Evolutionary conservation across 2,797 vertebrate species (phyloP).

Genomic region (Hafferia zeledoni): DNA sequence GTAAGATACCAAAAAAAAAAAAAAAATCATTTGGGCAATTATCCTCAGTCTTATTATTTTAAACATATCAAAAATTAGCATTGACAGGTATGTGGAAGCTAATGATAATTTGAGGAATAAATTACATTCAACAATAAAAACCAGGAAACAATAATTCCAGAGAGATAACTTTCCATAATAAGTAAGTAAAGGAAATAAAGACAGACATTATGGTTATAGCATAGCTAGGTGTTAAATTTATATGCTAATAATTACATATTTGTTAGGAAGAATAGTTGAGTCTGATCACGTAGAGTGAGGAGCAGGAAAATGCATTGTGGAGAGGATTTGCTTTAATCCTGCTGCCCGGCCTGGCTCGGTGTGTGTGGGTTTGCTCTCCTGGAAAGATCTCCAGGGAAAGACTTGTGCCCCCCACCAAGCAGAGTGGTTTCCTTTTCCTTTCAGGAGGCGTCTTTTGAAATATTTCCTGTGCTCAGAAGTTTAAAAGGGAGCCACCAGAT

Average conservation of each 20-base stretch:
- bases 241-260: conserved; percentile 35
- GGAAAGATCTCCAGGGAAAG: neutral
- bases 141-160: neutral
- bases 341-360: neutral
- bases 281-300: neutral
- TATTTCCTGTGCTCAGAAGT: neutral
- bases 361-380: neutral
- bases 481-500: neutral
- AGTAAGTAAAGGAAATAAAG: neutral
- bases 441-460: conserved; percentile 13
- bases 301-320: neutral
- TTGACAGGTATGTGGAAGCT: neutral
- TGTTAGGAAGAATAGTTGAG: neutral
- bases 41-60: neutral
- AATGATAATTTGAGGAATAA: neutral
- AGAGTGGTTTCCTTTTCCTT: neutral
- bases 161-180: neutral
- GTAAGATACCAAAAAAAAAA: neutral
- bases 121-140: neutral
- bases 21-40: neutral
- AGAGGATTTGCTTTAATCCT: conserved; percentile 44
- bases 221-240: neutral
- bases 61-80: neutral
- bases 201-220: neutral
- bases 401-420: neutral